Percentiles rank a stretch among this genome's conserved stretches.
Conservation (phyloP, 2,888 invertebrate genomes). For the Clunio marinus region DNA sequence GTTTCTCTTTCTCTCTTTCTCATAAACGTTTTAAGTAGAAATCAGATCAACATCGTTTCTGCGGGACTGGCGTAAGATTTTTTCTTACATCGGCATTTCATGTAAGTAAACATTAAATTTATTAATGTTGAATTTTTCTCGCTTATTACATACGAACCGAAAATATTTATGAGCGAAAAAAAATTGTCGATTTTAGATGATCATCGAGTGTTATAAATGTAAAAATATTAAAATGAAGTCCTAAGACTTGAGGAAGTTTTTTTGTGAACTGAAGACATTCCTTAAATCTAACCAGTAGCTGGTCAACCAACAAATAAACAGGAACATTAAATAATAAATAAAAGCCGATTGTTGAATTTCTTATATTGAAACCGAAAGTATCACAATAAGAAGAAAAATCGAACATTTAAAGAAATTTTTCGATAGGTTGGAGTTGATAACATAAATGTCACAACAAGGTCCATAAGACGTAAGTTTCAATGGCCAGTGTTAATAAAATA, state of each 20-base stretch:
- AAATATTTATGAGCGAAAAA: background rate
- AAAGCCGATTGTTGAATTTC: background rate
- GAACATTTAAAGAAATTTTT: background rate
- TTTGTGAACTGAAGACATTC: too few species aligned
- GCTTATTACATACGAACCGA: constrained; percentile 16
- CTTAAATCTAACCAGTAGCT: background rate
- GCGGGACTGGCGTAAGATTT: too few species aligned
- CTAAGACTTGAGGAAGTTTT: too few species aligned
- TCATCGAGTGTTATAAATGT: too few species aligned
- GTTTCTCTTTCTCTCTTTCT: background rate
- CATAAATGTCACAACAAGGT: constrained; percentile 6
- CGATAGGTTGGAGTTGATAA: constrained; percentile 18
- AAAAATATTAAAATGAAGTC: too few species aligned
- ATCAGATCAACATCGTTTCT: constrained; percentile 10
- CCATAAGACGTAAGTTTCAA: background rate
- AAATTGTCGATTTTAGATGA: too few species aligned
- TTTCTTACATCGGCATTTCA: constrained; percentile 15
- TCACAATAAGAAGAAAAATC: background rate
- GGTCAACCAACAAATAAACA: background rate
- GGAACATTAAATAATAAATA: constrained; percentile 13
- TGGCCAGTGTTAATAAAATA: constrained; percentile 23
- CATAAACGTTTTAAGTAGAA: background rate
- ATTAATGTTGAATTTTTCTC: background rate
- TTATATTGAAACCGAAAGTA: background rate
- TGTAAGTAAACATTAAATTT: constrained; percentile 8